These are phyloP conservation scores for Parazoanthus swiftii DNA, from an alignment of 92 coral and sea anemone species.

Conservation along the genomic window DNA sequence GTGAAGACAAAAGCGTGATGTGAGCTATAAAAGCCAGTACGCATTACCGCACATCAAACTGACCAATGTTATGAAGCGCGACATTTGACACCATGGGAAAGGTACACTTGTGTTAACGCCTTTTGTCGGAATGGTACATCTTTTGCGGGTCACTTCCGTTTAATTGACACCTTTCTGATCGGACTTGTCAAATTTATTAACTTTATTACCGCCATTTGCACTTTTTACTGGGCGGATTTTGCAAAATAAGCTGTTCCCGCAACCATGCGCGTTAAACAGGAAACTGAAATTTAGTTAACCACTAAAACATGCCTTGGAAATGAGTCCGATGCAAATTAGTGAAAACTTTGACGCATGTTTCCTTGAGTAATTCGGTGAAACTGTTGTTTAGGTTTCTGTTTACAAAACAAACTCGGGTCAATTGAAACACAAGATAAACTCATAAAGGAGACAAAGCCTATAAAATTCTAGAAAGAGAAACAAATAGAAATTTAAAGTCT, in stretches of 20 bases:
- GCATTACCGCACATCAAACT: constrained; percentile 22
- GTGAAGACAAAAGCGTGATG: constrained; percentile 41
- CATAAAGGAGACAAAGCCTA: not conserved
- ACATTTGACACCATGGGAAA: constrained; percentile 58
- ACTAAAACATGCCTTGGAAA: not conserved
- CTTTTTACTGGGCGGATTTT: not conserved
- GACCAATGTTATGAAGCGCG: constrained; percentile 12
- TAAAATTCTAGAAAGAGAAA: not conserved
- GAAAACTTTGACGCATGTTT: constrained; percentile 15
- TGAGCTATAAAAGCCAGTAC: not conserved
- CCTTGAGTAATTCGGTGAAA: constrained; percentile 5
- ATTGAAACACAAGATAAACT: constrained; percentile 2
- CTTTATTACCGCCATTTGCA: constrained; percentile 30
- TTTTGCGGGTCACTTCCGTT: constrained; percentile 43
- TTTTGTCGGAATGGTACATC: constrained; percentile 20
- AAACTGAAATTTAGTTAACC: not conserved
- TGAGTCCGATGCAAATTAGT: not conserved
- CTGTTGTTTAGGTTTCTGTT: constrained; percentile 18
- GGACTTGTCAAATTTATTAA: constrained; percentile 26
- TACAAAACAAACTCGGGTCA: constrained; percentile 28
- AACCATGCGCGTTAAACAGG: not conserved
- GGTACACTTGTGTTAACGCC: constrained; percentile 9
- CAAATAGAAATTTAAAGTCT: too few relatives aligned
- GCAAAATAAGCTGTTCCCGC: not conserved
- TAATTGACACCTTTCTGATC: constrained; percentile 32